Evolutionary conservation across 2,888 invertebrate species (phyloP), one percentile per base, ranked within the genome.

Genomic region (Aphidius colemani): DNA sequence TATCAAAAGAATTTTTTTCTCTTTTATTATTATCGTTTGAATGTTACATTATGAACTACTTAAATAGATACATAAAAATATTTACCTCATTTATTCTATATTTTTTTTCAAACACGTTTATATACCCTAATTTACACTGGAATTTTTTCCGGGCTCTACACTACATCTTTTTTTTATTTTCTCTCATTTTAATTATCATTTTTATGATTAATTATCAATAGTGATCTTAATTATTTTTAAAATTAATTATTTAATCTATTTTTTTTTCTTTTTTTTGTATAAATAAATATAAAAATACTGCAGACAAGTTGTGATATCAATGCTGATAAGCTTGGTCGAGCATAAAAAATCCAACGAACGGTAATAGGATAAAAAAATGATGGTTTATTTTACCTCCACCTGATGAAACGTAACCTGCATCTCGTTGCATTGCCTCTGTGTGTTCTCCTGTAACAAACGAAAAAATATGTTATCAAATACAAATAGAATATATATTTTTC

Each of bases 341-440:
- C 71, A 76, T 75, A 71, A 78, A 71, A 73, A 75, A 70, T 72
- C 77, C 78, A 68, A 72, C 68, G 63, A 79, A 67, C 71, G 72
- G 74, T 71, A 74, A 71, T 66, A 74, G 71, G 68, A 74, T 69
- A 67, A 71, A 67, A 69, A 72, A 66, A 67, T 70, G 69, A 69
- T 70, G 71, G 62, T 68, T 72, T 67, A 72, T 69, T 69, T 66
- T 69, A 65, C 71, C 71, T 72, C 74, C n/a, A n/a, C n/a, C 77
- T 67, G 76, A 73, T 64, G 79, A 70, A 64, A 75, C 70, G 68
- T 76, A 76, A 63, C 74, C 75, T 56, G 78, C 77, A 80, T 89
- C 89, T 69, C 88, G 85, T 80, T 89, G 89, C 89, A 89, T 89
- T 65, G 88, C 87, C 77, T 89, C 89, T 73, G 85, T 83, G 66